Conservation (phyloP, 2,113 vertebrate genomes). For the Zosterops japonicus region DNA sequence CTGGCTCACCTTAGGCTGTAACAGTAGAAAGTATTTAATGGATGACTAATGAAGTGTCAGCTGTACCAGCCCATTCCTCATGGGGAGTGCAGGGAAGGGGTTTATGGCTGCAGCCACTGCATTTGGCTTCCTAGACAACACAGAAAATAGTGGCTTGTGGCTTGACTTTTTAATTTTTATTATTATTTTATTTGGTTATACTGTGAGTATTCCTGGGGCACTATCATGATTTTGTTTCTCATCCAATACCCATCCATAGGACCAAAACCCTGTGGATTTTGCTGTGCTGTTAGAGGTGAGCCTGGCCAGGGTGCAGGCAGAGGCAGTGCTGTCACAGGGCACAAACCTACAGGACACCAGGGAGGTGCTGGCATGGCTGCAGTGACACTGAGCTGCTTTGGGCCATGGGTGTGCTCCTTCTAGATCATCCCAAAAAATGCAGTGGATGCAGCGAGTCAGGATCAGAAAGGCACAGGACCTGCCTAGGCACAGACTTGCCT, state of each 20-base stretch:
- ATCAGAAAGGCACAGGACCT: not conserved
- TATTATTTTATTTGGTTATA: not conserved
- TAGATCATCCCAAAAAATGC: not conserved
- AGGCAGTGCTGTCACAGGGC: not conserved
- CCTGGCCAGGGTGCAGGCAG: not conserved
- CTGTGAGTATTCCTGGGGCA: not conserved
- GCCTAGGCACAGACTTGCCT: not conserved
- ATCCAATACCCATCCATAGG: not conserved
- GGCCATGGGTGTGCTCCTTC: rapidly evolving
- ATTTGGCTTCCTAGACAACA: not conserved
- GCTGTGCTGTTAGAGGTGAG: not conserved
- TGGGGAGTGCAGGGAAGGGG: not conserved
- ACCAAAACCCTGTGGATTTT: not conserved
- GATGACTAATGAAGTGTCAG: slow-evolving; percentile 16
- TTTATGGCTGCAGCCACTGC: not conserved
- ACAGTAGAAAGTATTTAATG: slow-evolving; percentile 13
- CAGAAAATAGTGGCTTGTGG: not conserved
- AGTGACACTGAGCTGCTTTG: not conserved
- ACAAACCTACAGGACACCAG: not conserved
- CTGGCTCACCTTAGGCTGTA: slow-evolving; percentile 7
- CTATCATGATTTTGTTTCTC: not conserved
- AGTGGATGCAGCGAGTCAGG: rapidly evolving
- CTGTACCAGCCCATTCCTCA: not conserved
- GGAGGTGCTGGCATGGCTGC: not conserved
- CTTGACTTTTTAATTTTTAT: not conserved